A percentile compares a stretch with the other conserved stretches of the same genome.
Conservation (phyloP, 2,888 invertebrate species). For the Brachypterus glaber region DNA sequence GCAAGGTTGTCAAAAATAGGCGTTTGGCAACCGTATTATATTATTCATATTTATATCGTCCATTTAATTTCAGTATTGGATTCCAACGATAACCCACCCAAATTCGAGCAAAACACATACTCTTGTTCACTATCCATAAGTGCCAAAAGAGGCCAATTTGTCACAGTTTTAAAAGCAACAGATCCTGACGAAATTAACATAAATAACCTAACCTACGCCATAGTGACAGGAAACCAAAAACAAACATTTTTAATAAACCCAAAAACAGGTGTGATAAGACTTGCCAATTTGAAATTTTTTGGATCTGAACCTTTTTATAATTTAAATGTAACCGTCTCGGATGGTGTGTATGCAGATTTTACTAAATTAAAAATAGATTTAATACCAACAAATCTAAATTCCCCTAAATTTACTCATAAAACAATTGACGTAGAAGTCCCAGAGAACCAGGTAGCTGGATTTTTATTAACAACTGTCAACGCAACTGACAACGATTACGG, state of each 20-base stretch:
- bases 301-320: slow-evolving; percentile 48
- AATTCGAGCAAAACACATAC: slow-evolving; percentile 73
- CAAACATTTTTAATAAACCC: slow-evolving; percentile 62
- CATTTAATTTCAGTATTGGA: slow-evolving; percentile 57
- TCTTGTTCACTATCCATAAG: slow-evolving; percentile 69
- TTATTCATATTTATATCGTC: not conserved
- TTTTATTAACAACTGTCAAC: slow-evolving; percentile 59
- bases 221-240: slow-evolving; percentile 71
- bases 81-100: slow-evolving; percentile 85
- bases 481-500: slow-evolving; percentile 79
- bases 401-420: slow-evolving; percentile 69
- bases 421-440: slow-evolving; percentile 68
- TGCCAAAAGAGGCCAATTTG: slow-evolving; percentile 77
- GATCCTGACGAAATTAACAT: slow-evolving; percentile 79
- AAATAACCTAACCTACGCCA: slow-evolving; percentile 64
- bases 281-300: slow-evolving; percentile 67
- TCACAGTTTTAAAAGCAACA: slow-evolving; percentile 78
- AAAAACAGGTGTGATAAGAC: slow-evolving; percentile 51
- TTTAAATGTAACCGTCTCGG: slow-evolving; percentile 89
- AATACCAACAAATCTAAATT: slow-evolving; percentile 66
- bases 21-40: too few species aligned
- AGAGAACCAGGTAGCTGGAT: slow-evolving; percentile 73
- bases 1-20: too few species aligned
- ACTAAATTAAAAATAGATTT: slow-evolving; percentile 71
- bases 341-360: slow-evolving; percentile 89